Conservation (phyloP, 2,888 invertebrate genomes). For the Oeneis ivallda region DNA sequence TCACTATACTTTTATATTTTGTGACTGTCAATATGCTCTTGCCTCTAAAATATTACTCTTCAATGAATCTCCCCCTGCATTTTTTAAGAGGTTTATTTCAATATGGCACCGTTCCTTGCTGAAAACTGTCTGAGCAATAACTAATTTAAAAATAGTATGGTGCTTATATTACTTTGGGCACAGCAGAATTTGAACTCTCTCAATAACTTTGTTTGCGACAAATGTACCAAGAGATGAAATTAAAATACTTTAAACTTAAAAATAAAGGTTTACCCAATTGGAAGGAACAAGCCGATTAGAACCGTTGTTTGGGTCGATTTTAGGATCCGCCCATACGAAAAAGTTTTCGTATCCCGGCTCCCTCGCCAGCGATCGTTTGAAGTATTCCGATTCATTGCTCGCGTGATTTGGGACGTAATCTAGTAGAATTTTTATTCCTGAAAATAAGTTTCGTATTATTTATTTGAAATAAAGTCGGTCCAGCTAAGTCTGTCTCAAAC, state of each 20-base stretch:
- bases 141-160: neutral
- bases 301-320: constrained; percentile 54
- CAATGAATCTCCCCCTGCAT: too few relatives aligned
- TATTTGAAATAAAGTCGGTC: neutral
- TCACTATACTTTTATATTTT: too few relatives aligned
- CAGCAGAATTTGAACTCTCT: neutral
- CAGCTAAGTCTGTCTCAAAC: neutral
- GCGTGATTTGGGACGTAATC: constrained; percentile 85
- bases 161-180: neutral
- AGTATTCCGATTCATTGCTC: constrained; percentile 90
- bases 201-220: neutral
- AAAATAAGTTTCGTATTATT: constrained; percentile 17
- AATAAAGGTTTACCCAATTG: constrained; percentile 62
- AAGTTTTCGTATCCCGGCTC: constrained; percentile 83
- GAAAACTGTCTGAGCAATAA: too few relatives aligned
- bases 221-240: neutral
- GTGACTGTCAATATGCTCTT: too few relatives aligned
- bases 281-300: constrained; percentile 59
- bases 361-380: constrained; percentile 82
- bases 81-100: too few relatives aligned
- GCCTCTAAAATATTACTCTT: too few relatives aligned
- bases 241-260: neutral
- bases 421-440: constrained; percentile 74
- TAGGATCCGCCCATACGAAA: constrained; percentile 84
- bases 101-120: too few relatives aligned